Evolutionary conservation across 2,113 vertebrate genomes (phyloP), one percentile per base, ranked within the genome.

Genomic region (Condylura cristata): DNA sequence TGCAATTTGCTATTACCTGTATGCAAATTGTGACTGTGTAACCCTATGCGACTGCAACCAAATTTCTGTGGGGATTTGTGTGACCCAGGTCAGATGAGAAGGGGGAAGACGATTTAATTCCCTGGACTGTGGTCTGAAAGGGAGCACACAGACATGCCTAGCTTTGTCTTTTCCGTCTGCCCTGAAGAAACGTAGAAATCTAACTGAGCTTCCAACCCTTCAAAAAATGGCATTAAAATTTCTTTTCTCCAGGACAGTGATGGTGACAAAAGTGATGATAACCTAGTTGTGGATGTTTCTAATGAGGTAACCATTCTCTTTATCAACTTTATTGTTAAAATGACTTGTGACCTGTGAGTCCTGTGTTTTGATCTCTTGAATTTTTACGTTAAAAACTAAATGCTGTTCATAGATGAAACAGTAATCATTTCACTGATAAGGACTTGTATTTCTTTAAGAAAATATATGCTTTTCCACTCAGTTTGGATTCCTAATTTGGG

Each of bases 201-300:
- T 28, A 74, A 72, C 20, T 60, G 68, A 34, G 37, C 28, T 41
- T 89, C 66, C 66, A 70, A 79, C 28, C 24, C 8, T 96, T 96
- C 93, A 95, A 68, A 97, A 93, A 98, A 78, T 90, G 58, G 86
- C 90, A 89, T 95, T 89, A 72, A 90, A 97, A 93, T 78, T 95
- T 96, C 95, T 97, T 97, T 96, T 97, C 97, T 66, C 22, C 58
- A 99, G 99, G 99, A 99, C 96, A 99, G 99, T 71, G 99, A 99
- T 97, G 99, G 98, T 91, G 99, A 99, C 97, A 99, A 99, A 98
- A 99, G 99, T 78, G 99, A 99, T 93, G 99, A 99, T 98, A 99
- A 99, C 97, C 98, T 99, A 97, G 99, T 99, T 96, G 99, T 99
- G 96, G 99, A 99, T 98, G 99, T 99, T 56, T 99, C 99, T 95